These are phyloP conservation scores for Suillia variegata DNA, from an alignment of 2,888 invertebrate genomes.

Conservation along the genomic window DNA sequence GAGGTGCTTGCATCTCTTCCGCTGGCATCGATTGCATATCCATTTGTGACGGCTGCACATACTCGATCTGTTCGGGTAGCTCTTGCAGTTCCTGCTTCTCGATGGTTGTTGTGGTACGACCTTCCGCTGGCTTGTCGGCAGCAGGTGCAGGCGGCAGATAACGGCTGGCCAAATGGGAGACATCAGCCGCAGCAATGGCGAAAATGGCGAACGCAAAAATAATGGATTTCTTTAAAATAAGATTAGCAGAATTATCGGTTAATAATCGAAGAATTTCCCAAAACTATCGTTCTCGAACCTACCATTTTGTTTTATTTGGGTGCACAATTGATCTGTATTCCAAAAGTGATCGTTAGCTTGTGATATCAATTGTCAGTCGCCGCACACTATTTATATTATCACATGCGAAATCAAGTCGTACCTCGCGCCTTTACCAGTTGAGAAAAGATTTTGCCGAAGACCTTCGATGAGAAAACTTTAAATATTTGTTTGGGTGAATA, in stretches of 20 bases:
- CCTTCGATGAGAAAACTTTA: neutral
- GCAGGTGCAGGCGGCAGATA: slow-evolving; percentile 40
- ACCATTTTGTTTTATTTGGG: slow-evolving; percentile 39
- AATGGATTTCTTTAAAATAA: slow-evolving; percentile 31
- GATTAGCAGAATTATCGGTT: no score
- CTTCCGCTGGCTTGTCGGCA: neutral
- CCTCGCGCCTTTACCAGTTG: neutral
- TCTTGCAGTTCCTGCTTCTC: slow-evolving; percentile 48
- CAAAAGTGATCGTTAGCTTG: neutral
- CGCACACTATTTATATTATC: slow-evolving; percentile 13
- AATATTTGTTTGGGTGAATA: neutral
- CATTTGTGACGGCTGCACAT: slow-evolving; percentile 33
- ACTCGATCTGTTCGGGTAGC: slow-evolving; percentile 48
- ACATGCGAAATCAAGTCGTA: neutral
- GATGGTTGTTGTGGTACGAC: slow-evolving; percentile 38
- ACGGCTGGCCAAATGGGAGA: slow-evolving; percentile 42
- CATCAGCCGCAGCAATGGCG: slow-evolving; percentile 40
- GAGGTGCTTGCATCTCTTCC: slow-evolving; percentile 16
- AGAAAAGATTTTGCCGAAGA: neutral
- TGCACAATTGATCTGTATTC: slow-evolving; percentile 9
- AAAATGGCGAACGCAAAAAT: slow-evolving; percentile 30
- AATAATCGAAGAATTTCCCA: no score
- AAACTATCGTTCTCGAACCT: no score
- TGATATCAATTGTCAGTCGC: slow-evolving; percentile 3
- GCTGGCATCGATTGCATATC: slow-evolving; percentile 36